Base-by-base conservation (phyloP, 2,113 vertebrate genomes). In the Pipra filicauda region DNA sequence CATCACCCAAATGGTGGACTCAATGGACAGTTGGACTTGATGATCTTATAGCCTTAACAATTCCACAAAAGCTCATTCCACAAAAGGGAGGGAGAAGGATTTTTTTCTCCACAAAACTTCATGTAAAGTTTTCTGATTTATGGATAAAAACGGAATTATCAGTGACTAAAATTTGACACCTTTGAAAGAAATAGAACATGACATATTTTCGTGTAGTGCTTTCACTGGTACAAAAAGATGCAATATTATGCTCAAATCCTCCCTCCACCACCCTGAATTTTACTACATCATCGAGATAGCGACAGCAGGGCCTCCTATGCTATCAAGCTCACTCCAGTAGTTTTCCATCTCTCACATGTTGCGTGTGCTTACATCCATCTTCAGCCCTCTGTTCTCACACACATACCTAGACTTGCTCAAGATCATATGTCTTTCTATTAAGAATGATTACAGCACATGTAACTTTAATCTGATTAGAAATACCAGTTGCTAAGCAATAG, bases 401-500 rank as follows among this genome's bases (percentile, higher is more conserved):
- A 52, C n/a, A 24, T 48, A 69, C 37, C 88, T 46, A 88, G 17
- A 18, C 15, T 77, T 67, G 55, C 48, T 75, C 8, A 2, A 19
- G 55, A 81, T 74, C 51, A 24, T 48, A 35, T 12, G 39, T 46
- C 27, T 75, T 72, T 74, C 51, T 55, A 69, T 71, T 89, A 87
- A 39, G 74, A 89, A 59, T 28, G 18, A 89, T 87, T 93, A 74
- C 54, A 76, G 39, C 22, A 85, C 0, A 21, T 18, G 3, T 48
- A 91, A 57, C 70, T 82, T 91, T 55, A 93, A 88, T 65, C 37
- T 88, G 24, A 17, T 76, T 79, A 55, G 49, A 82, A 96, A 85
- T 72, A 85, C 19, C 57, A 59, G 90, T 51, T 94, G 92, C 90
- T 88, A 93, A 93, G 85, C 74, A 89, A 85, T 91, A 59, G 35